phyloP scores from a whole-genome alignment of 2,888 invertebrate species.

The Thera obeliscata region DNA sequence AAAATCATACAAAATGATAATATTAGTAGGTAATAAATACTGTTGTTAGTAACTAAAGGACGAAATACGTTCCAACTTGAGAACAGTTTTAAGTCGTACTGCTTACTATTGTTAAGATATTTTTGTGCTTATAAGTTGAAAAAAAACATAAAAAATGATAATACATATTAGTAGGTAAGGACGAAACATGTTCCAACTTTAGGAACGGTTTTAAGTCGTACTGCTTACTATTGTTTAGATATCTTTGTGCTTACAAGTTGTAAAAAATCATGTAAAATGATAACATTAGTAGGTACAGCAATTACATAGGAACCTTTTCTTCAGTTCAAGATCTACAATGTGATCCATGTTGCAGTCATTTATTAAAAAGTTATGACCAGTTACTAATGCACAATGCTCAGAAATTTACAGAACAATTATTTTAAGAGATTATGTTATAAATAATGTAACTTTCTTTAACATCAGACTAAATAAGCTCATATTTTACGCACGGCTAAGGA shows the following conservation, averaged over 20 bases:
- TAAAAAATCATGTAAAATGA: constrained; percentile 36
- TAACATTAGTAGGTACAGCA: constrained; percentile 51
- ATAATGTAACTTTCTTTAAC: constrained; percentile 29
- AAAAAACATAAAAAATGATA: too few relatives aligned
- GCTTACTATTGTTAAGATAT: too few relatives aligned
- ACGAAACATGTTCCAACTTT: not conserved
- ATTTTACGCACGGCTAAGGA: constrained; percentile 46
- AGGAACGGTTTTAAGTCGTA: not conserved
- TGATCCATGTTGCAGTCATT: constrained; percentile 46
- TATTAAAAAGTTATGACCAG: constrained; percentile 27
- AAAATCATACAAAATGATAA: too few relatives aligned
- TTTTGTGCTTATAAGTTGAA: too few relatives aligned
- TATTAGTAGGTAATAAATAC: too few relatives aligned
- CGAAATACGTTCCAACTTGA: not conserved
- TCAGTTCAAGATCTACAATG: constrained; percentile 76
- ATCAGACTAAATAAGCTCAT: constrained; percentile 38
- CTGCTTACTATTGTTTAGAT: not conserved
- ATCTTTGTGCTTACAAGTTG: constrained; percentile 50
- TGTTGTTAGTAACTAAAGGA: not conserved
- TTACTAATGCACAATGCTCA: constrained; percentile 14
- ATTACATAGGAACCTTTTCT: constrained; percentile 78
- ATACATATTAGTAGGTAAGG: too few relatives aligned
- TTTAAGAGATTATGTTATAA: constrained; percentile 25
- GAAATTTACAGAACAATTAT: constrained; percentile 16
- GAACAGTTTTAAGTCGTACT: not conserved